These are phyloP conservation scores for Nibea albiflora DNA, from an alignment of 2,113 vertebrate species.

Conservation along the genomic window DNA sequence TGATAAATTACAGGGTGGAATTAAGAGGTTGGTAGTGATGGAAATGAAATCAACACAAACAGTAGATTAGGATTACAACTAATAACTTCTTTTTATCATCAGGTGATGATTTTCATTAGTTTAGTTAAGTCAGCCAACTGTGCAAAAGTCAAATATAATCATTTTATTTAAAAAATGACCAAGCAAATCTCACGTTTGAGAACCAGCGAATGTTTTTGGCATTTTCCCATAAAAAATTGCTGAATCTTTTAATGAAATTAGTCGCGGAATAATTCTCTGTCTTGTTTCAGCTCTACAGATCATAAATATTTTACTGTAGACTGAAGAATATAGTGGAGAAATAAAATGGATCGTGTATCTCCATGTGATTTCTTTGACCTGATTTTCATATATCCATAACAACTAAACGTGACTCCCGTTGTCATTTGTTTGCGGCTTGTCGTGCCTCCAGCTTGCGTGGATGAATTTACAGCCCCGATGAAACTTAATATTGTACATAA, in stretches of 20 bases:
- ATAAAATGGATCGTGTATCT: not conserved
- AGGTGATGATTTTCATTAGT: too few species aligned
- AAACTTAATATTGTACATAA: slow-evolving; percentile 30
- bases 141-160: too few species aligned
- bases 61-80: not conserved
- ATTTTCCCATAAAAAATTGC: not conserved
- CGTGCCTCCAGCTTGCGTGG: not conserved
- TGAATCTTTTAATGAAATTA: not conserved
- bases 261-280: not conserved
- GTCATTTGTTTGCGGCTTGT: slow-evolving; percentile 27
- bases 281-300: not conserved
- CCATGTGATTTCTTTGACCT: not conserved
- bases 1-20: slow-evolving; percentile 18
- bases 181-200: not conserved
- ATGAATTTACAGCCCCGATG: slow-evolving; percentile 43
- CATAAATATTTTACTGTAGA: not conserved
- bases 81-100: too few species aligned
- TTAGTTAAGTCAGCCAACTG: too few species aligned
- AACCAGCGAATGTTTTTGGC: not conserved
- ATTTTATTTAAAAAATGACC: not conserved
- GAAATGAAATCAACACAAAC: not conserved
- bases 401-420: not conserved
- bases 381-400: slow-evolving; percentile 21
- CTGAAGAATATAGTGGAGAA: not conserved
- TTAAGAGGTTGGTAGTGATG: not conserved